phyloP scores from a whole-genome alignment of 2,113 vertebrate species.

The Hystrix brachyura region DNA sequence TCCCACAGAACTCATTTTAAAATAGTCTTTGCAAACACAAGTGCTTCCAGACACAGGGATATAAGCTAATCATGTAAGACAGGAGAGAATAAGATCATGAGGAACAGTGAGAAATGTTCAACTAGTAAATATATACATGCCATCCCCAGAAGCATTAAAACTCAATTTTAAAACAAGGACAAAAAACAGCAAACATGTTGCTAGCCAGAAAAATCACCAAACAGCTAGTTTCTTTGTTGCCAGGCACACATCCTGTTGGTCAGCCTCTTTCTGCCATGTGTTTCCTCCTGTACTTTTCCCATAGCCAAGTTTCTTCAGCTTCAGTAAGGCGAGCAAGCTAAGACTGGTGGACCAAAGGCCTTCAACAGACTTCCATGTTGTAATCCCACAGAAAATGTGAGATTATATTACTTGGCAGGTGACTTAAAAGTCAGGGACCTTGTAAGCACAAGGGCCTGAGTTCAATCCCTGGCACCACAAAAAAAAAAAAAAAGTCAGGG shows the following conservation, averaged over 20 bases:
- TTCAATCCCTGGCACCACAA: too few species aligned
- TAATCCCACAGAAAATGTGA: neutral
- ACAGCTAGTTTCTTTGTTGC: neutral
- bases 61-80: neutral
- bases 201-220: neutral
- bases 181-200: neutral
- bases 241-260: neutral
- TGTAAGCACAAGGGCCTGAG: neutral
- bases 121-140: neutral
- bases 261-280: neutral
- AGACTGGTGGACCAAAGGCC: neutral
- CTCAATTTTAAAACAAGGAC: neutral
- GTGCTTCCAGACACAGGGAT: neutral
- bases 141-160: neutral
- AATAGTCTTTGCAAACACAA: neutral
- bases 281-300: neutral
- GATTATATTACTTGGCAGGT: neutral
- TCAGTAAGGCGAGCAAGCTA: neutral
- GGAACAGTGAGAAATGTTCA: neutral
- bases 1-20: neutral
- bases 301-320: neutral
- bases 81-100: neutral
- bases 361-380: neutral
- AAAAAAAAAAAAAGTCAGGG: neutral
- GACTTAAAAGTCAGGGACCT: neutral